A percentile compares a stretch with the other conserved stretches of the same genome.
Conservation (phyloP, 2,888 invertebrate genomes). For the Troides helena region DNA sequence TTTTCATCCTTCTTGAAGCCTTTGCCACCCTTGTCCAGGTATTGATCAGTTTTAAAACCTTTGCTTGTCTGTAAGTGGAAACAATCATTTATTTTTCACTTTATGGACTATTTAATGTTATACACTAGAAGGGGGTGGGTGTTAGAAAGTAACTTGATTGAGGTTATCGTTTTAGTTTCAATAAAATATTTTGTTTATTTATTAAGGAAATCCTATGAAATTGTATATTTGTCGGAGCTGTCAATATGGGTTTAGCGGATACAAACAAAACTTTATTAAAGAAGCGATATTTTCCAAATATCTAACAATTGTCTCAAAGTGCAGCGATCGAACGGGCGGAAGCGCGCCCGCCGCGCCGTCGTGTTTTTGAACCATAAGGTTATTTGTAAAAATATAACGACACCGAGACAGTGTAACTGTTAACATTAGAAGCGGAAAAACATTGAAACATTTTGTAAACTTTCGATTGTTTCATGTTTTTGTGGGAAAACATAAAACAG, state of each 20-base stretch:
- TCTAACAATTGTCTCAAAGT: too few species aligned
- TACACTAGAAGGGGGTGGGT: background rate
- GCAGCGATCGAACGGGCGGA: too few species aligned
- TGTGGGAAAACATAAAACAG: slow-evolving; percentile 2
- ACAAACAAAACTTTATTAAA: too few species aligned
- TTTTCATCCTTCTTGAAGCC: slow-evolving; percentile 81
- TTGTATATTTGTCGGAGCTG: too few species aligned
- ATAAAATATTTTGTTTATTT: too few species aligned
- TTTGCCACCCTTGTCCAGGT: slow-evolving; percentile 80
- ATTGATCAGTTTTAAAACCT: slow-evolving; percentile 80
- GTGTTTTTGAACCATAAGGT: background rate
- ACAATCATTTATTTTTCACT: background rate
- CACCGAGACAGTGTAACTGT: background rate
- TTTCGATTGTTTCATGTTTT: slow-evolving; percentile 14
- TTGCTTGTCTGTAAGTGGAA: slow-evolving; percentile 62
- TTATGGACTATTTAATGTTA: background rate
- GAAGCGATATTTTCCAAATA: too few species aligned
- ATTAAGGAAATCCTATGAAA: too few species aligned
- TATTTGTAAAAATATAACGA: background rate
- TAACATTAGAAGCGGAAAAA: slow-evolving; percentile 8
- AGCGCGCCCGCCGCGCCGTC: too few species aligned
- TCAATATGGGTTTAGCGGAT: too few species aligned
- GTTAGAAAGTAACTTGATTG: too few species aligned
- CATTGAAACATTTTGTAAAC: slow-evolving; percentile 21
- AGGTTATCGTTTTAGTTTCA: too few species aligned